These are phyloP conservation scores for Stenopsyche tienmushanensis DNA, from an alignment of 1,140 invertebrate species.

Conservation along the genomic window DNA sequence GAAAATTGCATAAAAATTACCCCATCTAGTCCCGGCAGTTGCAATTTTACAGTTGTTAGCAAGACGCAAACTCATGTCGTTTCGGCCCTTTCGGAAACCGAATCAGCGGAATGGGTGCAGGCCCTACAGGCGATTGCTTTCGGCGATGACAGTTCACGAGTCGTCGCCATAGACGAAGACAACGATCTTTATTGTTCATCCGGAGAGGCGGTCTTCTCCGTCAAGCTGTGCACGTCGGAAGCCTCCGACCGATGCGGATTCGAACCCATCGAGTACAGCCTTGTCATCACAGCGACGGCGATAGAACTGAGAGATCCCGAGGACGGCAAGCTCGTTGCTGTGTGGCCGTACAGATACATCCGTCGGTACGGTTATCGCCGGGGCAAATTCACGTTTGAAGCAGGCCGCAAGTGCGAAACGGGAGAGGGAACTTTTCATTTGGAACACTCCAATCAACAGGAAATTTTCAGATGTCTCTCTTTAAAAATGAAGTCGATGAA, in stretches of 20 bases:
- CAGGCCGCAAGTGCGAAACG: slow-evolving; percentile 83
- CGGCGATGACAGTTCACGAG: slow-evolving; percentile 62
- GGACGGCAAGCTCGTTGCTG: slow-evolving; percentile 65
- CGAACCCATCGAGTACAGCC: slow-evolving; percentile 67
- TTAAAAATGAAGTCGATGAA: slow-evolving; percentile 84
- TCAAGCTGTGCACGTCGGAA: slow-evolving; percentile 75
- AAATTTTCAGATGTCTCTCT: slow-evolving; percentile 76
- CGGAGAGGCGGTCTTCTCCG: slow-evolving; percentile 75
- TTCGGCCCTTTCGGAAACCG: slow-evolving; percentile 67
- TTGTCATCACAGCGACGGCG: slow-evolving; percentile 70
- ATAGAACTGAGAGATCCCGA: slow-evolving; percentile 71
- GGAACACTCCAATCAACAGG: slow-evolving; percentile 74
- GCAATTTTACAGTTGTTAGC: slow-evolving; percentile 66
- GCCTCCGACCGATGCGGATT: slow-evolving; percentile 74
- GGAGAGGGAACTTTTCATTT: slow-evolving; percentile 83
- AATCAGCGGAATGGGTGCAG: slow-evolving; percentile 73
- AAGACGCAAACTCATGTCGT: slow-evolving; percentile 72
- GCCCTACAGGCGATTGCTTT: slow-evolving; percentile 83
- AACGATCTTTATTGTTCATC: slow-evolving; percentile 84
- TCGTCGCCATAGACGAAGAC: slow-evolving; percentile 76
- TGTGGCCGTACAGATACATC: slow-evolving; percentile 87
- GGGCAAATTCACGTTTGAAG: slow-evolving; percentile 86
- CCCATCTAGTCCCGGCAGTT: slow-evolving; percentile 57
- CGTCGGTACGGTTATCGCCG: slow-evolving; percentile 79
- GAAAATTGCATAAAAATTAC: slow-evolving; percentile 86